Conservation (phyloP, 2,888 invertebrate genomes). For the Pycnomerus fuliginosus region DNA sequence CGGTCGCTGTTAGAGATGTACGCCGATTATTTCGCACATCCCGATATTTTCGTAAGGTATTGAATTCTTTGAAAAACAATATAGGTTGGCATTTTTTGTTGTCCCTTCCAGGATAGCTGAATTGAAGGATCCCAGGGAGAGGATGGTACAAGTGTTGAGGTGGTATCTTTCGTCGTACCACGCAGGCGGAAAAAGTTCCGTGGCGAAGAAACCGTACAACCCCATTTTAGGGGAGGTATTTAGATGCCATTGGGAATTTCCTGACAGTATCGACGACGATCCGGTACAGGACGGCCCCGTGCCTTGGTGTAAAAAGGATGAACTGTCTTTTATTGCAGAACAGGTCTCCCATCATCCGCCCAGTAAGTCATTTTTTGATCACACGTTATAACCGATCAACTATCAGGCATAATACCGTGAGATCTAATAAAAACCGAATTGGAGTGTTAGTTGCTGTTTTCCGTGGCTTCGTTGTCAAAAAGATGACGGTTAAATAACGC, state of each 20-base stretch:
- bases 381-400: neutral
- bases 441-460: too few relatives aligned
- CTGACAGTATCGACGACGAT: constrained; percentile 24
- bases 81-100: constrained; percentile 6
- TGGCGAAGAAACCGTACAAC: constrained; percentile 99
- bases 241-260: constrained; percentile 81
- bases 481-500: too few relatives aligned
- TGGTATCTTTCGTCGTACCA: constrained; percentile 99
- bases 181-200: constrained; percentile 94
- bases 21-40: constrained; percentile 99
- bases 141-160: constrained; percentile 91
- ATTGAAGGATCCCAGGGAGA: constrained; percentile 77
- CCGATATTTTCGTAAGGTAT: constrained; percentile 91
- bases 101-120: constrained; percentile 76
- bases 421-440: too few relatives aligned
- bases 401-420: too few relatives aligned
- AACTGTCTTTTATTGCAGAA: constrained; percentile 93
- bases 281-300: constrained; percentile 74
- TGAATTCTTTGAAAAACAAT: neutral
- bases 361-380: constrained; percentile 58
- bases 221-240: constrained; percentile 97
- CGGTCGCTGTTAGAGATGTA: constrained; percentile 99
- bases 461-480: too few relatives aligned
- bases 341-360: constrained; percentile 99
- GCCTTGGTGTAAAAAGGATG: constrained; percentile 85